Evolutionary conservation across 1,140 invertebrate species (phyloP).

Genomic region (Drosophila simulans): DNA sequence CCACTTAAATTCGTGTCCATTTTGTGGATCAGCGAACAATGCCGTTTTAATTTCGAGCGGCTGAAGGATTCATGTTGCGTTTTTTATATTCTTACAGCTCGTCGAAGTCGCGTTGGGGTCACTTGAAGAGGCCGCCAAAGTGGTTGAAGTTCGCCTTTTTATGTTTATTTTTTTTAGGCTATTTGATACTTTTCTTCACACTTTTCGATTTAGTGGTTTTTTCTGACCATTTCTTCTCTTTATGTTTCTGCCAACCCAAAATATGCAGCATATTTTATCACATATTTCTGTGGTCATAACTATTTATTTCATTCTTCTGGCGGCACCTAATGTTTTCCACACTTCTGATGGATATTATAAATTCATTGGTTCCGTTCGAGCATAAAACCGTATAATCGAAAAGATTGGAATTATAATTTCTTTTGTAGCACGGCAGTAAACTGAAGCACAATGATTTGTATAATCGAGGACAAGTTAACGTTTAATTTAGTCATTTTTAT

Average conservation of each 20-base stretch:
- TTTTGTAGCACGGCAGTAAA: conserved; percentile 4
- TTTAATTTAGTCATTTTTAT: conserved; percentile 48
- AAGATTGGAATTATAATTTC: conserved; percentile 19
- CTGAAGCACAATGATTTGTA: conserved; percentile 11
- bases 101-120: conserved; percentile 47
- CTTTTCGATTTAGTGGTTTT: conserved; percentile 59
- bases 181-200: conserved; percentile 81
- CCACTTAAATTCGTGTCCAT: conserved; percentile 13
- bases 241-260: conserved; percentile 53
- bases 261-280: conserved; percentile 55
- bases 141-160: conserved; percentile 26
- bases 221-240: conserved; percentile 24
- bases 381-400: conserved; percentile 43
- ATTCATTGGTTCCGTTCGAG: conserved; percentile 62
- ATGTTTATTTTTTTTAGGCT: conserved; percentile 37
- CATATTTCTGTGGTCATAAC: conserved; percentile 43
- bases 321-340: conserved; percentile 75
- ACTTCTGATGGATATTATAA: conserved; percentile 72
- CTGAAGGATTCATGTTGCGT: conserved; percentile 69
- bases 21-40: conserved; percentile 44
- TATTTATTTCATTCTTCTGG: conserved; percentile 43
- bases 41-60: conserved; percentile 51
- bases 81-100: conserved; percentile 80
- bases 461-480: conserved; percentile 25
- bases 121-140: conserved; percentile 44